These are phyloP conservation scores for Bicyclus anynana DNA, from an alignment of 1,140 invertebrate species.

Conservation along the genomic window DNA sequence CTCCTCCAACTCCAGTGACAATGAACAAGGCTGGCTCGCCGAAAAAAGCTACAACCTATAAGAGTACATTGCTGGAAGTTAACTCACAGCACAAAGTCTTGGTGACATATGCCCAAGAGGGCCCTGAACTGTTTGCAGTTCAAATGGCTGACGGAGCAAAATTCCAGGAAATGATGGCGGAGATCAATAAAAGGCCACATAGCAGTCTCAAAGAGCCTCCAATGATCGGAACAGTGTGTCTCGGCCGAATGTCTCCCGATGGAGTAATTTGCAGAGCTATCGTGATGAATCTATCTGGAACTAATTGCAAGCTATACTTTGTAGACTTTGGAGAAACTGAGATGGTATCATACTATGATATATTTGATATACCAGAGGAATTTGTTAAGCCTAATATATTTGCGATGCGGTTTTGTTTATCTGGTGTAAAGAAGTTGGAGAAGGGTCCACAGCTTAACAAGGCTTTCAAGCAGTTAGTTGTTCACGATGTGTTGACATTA, in stretches of 20 bases:
- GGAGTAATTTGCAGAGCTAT: conserved; percentile 84
- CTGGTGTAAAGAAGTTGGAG: conserved; percentile 81
- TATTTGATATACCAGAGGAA: conserved; percentile 84
- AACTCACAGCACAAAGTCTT: conserved; percentile 81
- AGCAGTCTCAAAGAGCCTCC: conserved; percentile 80
- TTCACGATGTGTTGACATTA: conserved; percentile 79
- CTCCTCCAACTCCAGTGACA: conserved; percentile 22
- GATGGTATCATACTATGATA: conserved; percentile 80
- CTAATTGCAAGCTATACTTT: conserved; percentile 83
- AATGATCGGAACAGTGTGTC: conserved; percentile 83
- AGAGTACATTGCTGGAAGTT: conserved; percentile 78
- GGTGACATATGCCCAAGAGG: conserved; percentile 86
- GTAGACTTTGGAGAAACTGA: conserved; percentile 89
- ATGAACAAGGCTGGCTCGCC: conserved; percentile 49
- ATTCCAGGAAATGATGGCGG: conserved; percentile 81
- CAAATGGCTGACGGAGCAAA: conserved; percentile 79
- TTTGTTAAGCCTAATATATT: conserved; percentile 83
- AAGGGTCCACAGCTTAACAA: conserved; percentile 83
- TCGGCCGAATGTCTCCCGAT: conserved; percentile 82
- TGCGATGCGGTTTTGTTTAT: conserved; percentile 84
- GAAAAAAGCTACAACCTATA: conserved; percentile 77
- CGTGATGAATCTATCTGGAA: conserved; percentile 81
- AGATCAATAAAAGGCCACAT: conserved; percentile 80
- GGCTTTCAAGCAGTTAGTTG: conserved; percentile 82
- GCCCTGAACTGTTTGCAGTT: conserved; percentile 85